phyloP scores from a whole-genome alignment of 1,140 invertebrate species.

The Whitmania pigra region DNA sequence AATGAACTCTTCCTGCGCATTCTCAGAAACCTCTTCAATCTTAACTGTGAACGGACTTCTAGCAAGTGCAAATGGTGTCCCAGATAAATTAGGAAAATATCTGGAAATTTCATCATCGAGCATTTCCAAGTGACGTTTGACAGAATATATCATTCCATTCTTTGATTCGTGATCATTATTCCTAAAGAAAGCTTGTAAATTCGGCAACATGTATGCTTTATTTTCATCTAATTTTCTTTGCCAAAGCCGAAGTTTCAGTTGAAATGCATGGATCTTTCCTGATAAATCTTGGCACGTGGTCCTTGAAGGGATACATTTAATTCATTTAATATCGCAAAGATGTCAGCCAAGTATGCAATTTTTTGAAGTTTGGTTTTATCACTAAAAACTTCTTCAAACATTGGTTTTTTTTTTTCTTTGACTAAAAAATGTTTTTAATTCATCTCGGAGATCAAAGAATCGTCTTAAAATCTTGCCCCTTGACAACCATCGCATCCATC shows the following conservation, averaged over 20 bases:
- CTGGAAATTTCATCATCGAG: conserved; percentile 21
- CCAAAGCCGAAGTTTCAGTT: conserved; percentile 25
- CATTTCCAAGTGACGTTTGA: conserved; percentile 22
- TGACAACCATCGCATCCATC: no score
- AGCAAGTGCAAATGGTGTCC: conserved; percentile 25
- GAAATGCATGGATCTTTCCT: conserved; percentile 24
- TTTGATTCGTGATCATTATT: conserved; percentile 14
- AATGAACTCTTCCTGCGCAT: conserved; percentile 22
- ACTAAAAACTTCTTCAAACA: no score
- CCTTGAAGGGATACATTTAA: conserved; percentile 23
- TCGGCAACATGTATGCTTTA: conserved; percentile 22
- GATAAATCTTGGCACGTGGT: conserved; percentile 21
- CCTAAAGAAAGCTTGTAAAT: conserved; percentile 14
- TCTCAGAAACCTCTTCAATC: conserved; percentile 26
- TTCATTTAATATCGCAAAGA: conserved; percentile 24
- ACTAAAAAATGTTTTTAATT: no score
- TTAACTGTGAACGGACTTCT: conserved; percentile 24
- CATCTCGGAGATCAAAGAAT: no score
- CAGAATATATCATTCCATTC: conserved; percentile 12
- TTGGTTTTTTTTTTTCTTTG: no score
- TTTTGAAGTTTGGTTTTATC: no score
- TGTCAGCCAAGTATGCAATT: no score
- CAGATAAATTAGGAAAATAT: conserved; percentile 23
- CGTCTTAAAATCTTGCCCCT: no score
- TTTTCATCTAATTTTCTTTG: conserved; percentile 21